Conservation (phyloP, 2,797 vertebrate genomes). For the Dromococcyx pavoninus region DNA sequence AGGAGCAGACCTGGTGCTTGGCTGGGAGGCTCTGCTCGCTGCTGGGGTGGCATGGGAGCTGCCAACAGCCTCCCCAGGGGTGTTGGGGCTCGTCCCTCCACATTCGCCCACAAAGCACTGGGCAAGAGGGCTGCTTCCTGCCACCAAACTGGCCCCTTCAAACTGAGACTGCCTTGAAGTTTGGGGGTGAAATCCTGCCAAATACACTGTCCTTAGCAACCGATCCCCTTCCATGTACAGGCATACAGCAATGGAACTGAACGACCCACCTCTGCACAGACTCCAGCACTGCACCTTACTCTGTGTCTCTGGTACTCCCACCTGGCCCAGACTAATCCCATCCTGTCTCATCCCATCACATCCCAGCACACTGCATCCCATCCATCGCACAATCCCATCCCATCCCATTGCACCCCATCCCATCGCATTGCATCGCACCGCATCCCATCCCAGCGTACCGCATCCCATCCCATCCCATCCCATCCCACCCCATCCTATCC, state of each 20-base stretch:
- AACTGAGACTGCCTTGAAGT: slow-evolving; percentile 1
- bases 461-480: neutral
- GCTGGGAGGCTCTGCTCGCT: neutral
- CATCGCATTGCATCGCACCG: neutral
- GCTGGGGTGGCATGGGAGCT: neutral
- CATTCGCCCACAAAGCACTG: neutral
- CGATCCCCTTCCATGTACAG: neutral
- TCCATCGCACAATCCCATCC: too few relatives aligned
- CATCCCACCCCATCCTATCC: accelerated
- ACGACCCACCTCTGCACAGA: neutral
- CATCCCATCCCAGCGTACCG: too few relatives aligned
- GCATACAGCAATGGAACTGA: neutral
- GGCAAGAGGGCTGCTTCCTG: neutral
- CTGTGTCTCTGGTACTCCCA: neutral
- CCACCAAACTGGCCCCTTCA: neutral
- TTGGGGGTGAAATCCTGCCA: slow-evolving; percentile 17
- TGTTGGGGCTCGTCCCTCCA: neutral
- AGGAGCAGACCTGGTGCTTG: neutral
- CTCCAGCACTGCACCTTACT: neutral
- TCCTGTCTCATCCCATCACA: too few relatives aligned
- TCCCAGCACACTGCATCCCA: too few relatives aligned
- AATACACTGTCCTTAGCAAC: neutral
- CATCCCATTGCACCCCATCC: neutral
- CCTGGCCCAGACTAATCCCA: neutral
- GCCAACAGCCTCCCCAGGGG: neutral